phyloP scores from a whole-genome alignment of 2,888 invertebrate species.

The Resseliella maxima region DNA sequence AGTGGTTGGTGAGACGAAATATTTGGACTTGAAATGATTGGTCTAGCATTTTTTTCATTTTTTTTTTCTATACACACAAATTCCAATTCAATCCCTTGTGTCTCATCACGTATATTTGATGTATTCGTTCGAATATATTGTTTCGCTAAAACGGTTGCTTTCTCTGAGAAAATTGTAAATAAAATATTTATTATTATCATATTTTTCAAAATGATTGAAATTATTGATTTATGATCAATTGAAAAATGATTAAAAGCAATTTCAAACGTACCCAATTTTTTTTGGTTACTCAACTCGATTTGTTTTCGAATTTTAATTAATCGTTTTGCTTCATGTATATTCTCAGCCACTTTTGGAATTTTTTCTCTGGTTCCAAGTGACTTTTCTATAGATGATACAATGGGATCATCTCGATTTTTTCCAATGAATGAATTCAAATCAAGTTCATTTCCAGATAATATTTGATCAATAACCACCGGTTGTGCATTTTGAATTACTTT shows the following conservation, averaged over 20 bases:
- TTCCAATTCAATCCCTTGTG: constrained; percentile 57
- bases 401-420: constrained; percentile 66
- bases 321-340: constrained; percentile 75
- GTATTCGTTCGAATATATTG: constrained; percentile 27
- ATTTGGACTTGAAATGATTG: background rate
- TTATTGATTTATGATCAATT: too few species aligned
- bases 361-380: constrained; percentile 69
- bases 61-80: constrained; percentile 33
- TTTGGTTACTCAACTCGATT: constrained; percentile 72
- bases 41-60: background rate
- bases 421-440: constrained; percentile 62
- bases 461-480: constrained; percentile 61
- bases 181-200: too few species aligned
- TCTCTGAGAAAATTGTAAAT: background rate
- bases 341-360: constrained; percentile 77
- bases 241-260: too few species aligned
- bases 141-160: constrained; percentile 47
- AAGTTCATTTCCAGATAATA: constrained; percentile 60
- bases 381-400: constrained; percentile 64
- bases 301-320: constrained; percentile 76
- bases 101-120: background rate
- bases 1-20: constrained; percentile 39
- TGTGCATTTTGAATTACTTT: background rate
- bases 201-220: too few species aligned
- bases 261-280: constrained; percentile 69